Evolutionary conservation across 2,888 invertebrate genomes (phyloP), one percentile per base, ranked within the genome.

Genomic region (Archips crataeganus): DNA sequence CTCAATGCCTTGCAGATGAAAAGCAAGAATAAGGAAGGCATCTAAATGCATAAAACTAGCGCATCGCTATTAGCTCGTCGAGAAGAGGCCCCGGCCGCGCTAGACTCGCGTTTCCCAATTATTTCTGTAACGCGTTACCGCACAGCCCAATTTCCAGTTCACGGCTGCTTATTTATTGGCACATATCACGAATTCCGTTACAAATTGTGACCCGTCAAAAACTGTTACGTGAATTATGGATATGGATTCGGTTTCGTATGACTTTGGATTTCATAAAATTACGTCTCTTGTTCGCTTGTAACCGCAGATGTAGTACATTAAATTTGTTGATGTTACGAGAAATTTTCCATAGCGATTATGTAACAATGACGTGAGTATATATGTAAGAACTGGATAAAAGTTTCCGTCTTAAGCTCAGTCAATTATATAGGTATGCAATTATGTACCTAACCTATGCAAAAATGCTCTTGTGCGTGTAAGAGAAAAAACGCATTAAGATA

Each of bases 71-170:
- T n/a, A 49, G 47, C 47, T 23, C 51, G 15, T 51, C 23, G 15
- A n/a, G 13, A 13, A 49, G 32, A 32, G 57, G 0, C 3, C 23
- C 32, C 6, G 3, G 32, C 57, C 10, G 9, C 45, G 57, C 32
- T 57, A n/a, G 23, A 51, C 57, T 65, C 57, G 59, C 39, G 60
- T 76, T 76, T 75, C 76, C 72, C 75, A 76, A 76, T 76, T 72
- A 76, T 72, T 75, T 70, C 71, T 75, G 63, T 61, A 70, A 72
- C 72, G 62, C 63, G 76, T 76, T 76, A 76, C 75, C 76, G 73
- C 70, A 76, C 64, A 42, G 62, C 64, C 70, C 64, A 73, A 70
- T 75, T 75, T 75, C 69, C 71, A 75, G 61, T 73, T 73, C 73
- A 64, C 68, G 42, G 73, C 63, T 73, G 64, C 39, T 71, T 71